A percentile compares a stretch with the other conserved stretches of the same genome.
These are phyloP conservation scores for Cercopithecus diana DNA, from an alignment of 2,797 vertebrate genomes.

Conservation along the genomic window DNA sequence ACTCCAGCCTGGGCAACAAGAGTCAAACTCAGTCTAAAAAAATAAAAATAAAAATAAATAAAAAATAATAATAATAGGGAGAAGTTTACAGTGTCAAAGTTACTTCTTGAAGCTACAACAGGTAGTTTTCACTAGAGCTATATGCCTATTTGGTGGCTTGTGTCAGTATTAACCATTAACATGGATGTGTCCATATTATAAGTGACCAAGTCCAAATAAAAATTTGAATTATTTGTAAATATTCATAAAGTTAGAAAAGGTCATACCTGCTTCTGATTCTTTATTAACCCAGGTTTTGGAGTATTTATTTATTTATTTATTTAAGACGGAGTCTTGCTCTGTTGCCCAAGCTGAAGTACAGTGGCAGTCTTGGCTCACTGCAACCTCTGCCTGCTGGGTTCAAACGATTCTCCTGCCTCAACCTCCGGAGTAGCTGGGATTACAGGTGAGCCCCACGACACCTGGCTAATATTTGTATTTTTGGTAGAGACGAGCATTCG, in stretches of 20 bases:
- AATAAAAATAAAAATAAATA: too few species aligned
- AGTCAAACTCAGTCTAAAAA: too few species aligned
- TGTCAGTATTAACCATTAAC: not conserved
- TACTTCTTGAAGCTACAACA: not conserved
- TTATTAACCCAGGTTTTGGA: not conserved
- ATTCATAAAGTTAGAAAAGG: constrained; percentile 11
- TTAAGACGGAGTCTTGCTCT: not conserved
- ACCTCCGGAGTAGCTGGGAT: not conserved
- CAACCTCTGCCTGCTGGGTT: not conserved
- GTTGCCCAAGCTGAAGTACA: not conserved
- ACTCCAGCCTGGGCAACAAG: too few species aligned
- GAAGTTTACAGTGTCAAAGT: not conserved
- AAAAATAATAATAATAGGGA: too few species aligned
- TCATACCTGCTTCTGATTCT: not conserved
- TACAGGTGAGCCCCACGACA: not conserved
- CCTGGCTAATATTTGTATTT: not conserved
- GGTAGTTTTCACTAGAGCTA: not conserved
- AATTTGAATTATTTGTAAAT: not conserved
- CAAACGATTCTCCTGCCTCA: not conserved
- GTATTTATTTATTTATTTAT: not conserved
- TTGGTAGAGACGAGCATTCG: not conserved
- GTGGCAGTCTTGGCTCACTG: not conserved
- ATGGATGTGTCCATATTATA: not conserved
- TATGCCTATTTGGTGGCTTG: not conserved
- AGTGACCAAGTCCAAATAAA: constrained; percentile 18